Evolutionary conservation across 2,888 invertebrate species (phyloP).

Genomic region (Mantis religiosa): DNA sequence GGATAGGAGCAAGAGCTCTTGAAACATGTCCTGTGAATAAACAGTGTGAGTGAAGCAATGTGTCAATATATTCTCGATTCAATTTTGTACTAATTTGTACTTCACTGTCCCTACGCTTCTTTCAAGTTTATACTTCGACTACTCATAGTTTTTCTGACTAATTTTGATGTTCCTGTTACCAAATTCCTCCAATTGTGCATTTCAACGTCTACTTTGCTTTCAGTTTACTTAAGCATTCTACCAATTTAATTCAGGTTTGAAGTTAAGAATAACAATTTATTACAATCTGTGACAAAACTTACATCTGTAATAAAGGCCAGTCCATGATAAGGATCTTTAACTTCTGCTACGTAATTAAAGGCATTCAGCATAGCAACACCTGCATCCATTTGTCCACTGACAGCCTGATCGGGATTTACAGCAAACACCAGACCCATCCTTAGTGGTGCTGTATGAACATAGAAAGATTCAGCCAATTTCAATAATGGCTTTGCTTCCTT

Average conservation of each 20-base stretch:
- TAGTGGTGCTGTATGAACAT: conserved; percentile 84
- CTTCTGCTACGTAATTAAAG: conserved; percentile 83
- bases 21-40: too few species aligned
- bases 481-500: conserved; percentile 66
- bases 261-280: background rate
- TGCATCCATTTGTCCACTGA: conserved; percentile 61
- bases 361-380: conserved; percentile 82
- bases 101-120: too few species aligned
- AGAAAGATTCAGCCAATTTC: conserved; percentile 84
- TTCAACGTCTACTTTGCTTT: too few species aligned
- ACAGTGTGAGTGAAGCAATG: too few species aligned
- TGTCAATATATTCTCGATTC: too few species aligned
- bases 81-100: too few species aligned
- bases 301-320: conserved; percentile 83
- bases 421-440: conserved; percentile 84
- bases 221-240: too few species aligned
- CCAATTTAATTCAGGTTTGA: background rate
- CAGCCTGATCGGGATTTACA: conserved; percentile 53
- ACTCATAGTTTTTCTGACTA: too few species aligned
- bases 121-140: too few species aligned
- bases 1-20: too few species aligned
- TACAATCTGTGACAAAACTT: conserved; percentile 35
- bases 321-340: conserved; percentile 69
- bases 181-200: too few species aligned
- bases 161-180: too few species aligned